phyloP scores from a whole-genome alignment of 1,140 invertebrate species.

The Drosophila pruinosa region DNA sequence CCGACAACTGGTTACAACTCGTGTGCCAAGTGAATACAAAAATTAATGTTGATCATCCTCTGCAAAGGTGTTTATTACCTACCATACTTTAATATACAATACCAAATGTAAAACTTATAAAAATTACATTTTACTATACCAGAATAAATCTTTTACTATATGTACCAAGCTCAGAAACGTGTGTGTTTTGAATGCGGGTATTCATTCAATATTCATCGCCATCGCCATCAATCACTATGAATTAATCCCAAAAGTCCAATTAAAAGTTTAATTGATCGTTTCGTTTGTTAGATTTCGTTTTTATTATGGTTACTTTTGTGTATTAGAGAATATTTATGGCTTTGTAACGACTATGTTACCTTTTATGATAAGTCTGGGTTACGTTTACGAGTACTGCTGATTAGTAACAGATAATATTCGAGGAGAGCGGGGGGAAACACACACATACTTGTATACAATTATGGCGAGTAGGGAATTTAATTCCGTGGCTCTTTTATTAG shows the following conservation, averaged over 20 bases:
- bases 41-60: slow-evolving; percentile 5
- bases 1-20: not conserved
- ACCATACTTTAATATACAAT: slow-evolving; percentile 58
- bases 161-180: slow-evolving; percentile 14
- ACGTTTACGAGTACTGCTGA: slow-evolving; percentile 35
- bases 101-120: slow-evolving; percentile 66
- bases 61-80: slow-evolving; percentile 44
- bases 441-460: slow-evolving; percentile 33
- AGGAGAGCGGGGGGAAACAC: not conserved
- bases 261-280: slow-evolving; percentile 28
- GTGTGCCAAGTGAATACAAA: not conserved
- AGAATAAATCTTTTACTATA: slow-evolving; percentile 58
- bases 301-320: slow-evolving; percentile 56
- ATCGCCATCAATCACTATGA: not conserved
- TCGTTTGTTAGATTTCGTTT: slow-evolving; percentile 77
- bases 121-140: slow-evolving; percentile 73
- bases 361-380: slow-evolving; percentile 42
- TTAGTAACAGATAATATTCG: slow-evolving; percentile 32
- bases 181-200: slow-evolving; percentile 10
- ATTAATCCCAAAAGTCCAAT: slow-evolving; percentile 19
- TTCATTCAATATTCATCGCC: not conserved
- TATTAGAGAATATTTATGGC: slow-evolving; percentile 67
- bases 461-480: slow-evolving; percentile 54
- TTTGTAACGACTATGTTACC: slow-evolving; percentile 62
- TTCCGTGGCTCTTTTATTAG: slow-evolving; percentile 75